Base-by-base conservation (phyloP, 1,140 invertebrate genomes). In the Aphelenchoides besseyi region DNA sequence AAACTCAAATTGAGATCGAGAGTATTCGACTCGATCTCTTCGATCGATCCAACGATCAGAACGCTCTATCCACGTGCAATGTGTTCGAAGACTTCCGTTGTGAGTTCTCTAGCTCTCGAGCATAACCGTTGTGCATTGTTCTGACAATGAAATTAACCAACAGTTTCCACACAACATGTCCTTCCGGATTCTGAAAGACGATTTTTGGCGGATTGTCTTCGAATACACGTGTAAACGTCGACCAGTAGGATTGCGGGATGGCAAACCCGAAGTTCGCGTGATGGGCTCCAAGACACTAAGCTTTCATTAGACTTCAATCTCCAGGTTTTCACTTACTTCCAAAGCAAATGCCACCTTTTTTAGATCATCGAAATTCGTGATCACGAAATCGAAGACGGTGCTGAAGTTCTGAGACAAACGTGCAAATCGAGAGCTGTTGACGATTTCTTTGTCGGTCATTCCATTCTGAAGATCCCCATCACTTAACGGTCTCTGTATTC, bases 51-150 rank as follows among this genome's bases (percentile, higher is more conserved):
- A n/a, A n/a, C n/a, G n/a, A 48, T 61, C 59, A 61, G 59, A 59
- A 67, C 16, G 67, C 63, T n/a, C 67, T 12, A 35, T 69, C 67
- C 64, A 69, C 67, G 3, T 69, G 67, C 64, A 69, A 3, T 23
- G 61, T 69, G 68, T 69, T 69, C 12, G 67, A 66, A 32, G 32
- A 16, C 32, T 66, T 66, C 64, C 23, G 16, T 35, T 70, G 64
- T 16, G 67, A 62, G 12, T 9, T 59, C 23, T n/a, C 62, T 26
- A 75, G 35, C 2, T n/a, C 73, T 18, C 36, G 30, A 29, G 74
- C 76, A 55, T 80, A 78, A 36, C 76, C 76, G 16, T 63, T 32
- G 3, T 72, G 77, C 77, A 78, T 80, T 72, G 75, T 72, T n/a
- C 61, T 30, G 8, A 78, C 54, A n/a, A 78, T 64, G 59, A 78